These are phyloP conservation scores for Pheucticus melanocephalus DNA, from an alignment of 2,113 vertebrate genomes.

Conservation along the genomic window DNA sequence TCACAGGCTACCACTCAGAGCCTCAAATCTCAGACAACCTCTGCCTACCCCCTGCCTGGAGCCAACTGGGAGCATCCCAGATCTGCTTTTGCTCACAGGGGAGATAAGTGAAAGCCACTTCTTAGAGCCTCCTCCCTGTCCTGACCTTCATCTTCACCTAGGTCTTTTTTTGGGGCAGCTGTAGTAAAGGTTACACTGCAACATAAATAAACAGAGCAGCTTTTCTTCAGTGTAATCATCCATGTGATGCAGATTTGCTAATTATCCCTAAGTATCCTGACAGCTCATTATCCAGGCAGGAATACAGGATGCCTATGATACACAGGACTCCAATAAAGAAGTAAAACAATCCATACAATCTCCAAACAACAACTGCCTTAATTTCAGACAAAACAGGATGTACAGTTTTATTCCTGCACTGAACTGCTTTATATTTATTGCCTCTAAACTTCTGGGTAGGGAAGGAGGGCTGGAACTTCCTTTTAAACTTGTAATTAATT, in stretches of 20 bases:
- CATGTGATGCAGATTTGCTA: background rate
- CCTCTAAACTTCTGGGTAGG: background rate
- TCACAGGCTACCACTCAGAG: background rate
- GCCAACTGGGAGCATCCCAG: background rate
- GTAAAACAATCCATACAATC: background rate
- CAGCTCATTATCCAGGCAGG: slow-evolving; percentile 1
- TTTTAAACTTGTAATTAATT: slow-evolving; percentile 50
- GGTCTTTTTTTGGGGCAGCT: background rate
- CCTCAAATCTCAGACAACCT: background rate
- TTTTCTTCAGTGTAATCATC: background rate
- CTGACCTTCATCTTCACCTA: background rate
- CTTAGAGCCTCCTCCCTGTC: background rate
- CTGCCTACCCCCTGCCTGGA: background rate
- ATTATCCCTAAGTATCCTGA: slow-evolving; percentile 27
- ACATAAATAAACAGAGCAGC: background rate
- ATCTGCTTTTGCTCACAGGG: background rate
- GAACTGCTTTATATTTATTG: slow-evolving; percentile 31
- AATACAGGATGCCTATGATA: background rate
- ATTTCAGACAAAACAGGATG: slow-evolving; percentile 62
- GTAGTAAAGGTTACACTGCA: background rate
- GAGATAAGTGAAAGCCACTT: background rate
- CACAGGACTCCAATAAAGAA: background rate
- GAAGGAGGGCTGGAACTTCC: slow-evolving; percentile 46
- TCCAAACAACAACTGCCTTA: background rate
- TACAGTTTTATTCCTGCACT: background rate